Percentiles rank a stretch among this genome's conserved stretches.
Evolutionary conservation across 2,797 vertebrate genomes (phyloP).

Genomic region (Sebastes iracundus): DNA sequence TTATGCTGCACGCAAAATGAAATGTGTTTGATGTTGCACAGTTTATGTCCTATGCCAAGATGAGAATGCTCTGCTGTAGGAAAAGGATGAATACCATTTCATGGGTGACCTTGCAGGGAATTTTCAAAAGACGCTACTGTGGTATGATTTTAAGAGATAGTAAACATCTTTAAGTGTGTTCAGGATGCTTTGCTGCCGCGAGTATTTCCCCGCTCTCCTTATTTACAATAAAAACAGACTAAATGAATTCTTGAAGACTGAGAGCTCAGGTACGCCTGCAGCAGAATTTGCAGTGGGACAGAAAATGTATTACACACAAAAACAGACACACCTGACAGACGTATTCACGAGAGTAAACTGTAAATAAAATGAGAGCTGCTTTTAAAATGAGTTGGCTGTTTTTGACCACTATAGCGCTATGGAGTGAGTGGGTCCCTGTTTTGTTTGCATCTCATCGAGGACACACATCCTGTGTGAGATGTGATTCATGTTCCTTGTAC

Average conservation of each 20-base stretch:
- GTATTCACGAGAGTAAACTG: neutral
- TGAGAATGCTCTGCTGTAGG: slow-evolving; percentile 33
- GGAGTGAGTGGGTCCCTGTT: neutral
- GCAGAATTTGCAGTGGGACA: slow-evolving; percentile 32
- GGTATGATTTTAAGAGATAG: slow-evolving; percentile 47
- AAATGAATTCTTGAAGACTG: slow-evolving; percentile 52
- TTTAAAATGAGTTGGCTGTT: neutral
- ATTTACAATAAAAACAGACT: slow-evolving; percentile 46
- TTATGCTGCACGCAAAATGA: slow-evolving; percentile 59
- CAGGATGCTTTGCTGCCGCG: slow-evolving; percentile 22
- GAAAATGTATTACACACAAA: slow-evolving; percentile 26
- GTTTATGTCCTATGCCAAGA: slow-evolving; percentile 52
- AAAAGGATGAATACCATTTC: slow-evolving; percentile 57
- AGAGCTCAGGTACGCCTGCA: slow-evolving; percentile 29
- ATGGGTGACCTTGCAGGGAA: slow-evolving; percentile 55
- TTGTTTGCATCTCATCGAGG: neutral
- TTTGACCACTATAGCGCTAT: neutral
- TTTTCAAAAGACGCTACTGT: slow-evolving; percentile 42
- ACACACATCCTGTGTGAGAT: neutral
- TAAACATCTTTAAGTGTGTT: slow-evolving; percentile 42
- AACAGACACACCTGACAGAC: neutral
- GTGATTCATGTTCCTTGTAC: neutral
- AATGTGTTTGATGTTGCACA: slow-evolving; percentile 60
- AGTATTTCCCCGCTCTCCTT: slow-evolving; percentile 4
- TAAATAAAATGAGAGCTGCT: slow-evolving; percentile 8